These are phyloP conservation scores for Platerodrilus igneus DNA, from an alignment of 2,888 invertebrate genomes.

Conservation along the genomic window DNA sequence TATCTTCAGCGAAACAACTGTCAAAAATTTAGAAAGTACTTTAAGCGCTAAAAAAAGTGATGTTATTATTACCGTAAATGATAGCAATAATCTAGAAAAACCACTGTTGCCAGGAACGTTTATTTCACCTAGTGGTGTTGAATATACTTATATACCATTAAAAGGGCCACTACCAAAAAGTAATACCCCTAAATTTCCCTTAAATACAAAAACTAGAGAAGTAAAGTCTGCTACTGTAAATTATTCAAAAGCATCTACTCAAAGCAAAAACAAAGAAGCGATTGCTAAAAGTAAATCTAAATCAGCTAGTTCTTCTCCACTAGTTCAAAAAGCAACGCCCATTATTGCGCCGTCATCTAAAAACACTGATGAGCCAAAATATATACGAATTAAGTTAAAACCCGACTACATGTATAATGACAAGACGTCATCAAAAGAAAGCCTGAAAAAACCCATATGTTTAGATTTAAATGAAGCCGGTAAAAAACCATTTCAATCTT, in stretches of 20 bases:
- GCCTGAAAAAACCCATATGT: slow-evolving; percentile 56
- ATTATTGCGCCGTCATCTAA: slow-evolving; percentile 19
- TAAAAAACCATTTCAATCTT: slow-evolving; percentile 45
- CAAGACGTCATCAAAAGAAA: slow-evolving; percentile 39
- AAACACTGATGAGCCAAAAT: slow-evolving; percentile 46
- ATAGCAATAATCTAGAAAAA: slow-evolving; percentile 24
- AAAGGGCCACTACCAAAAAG: slow-evolving; percentile 46
- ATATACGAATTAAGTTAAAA: slow-evolving; percentile 66
- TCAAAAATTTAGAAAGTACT: no score
- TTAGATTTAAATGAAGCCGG: slow-evolving; percentile 51
- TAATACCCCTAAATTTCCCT: slow-evolving; percentile 8
- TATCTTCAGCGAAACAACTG: slow-evolving; percentile 34
- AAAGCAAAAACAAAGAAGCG: slow-evolving; percentile 18
- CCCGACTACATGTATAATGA: slow-evolving; percentile 69
- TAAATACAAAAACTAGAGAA: slow-evolving; percentile 24
- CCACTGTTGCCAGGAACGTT: slow-evolving; percentile 40
- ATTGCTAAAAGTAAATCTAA: slow-evolving; percentile 29
- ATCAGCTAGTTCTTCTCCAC: slow-evolving; percentile 25
- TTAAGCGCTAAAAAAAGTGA: slow-evolving; percentile 17
- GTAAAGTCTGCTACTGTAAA: slow-evolving; percentile 21
- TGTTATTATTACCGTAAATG: slow-evolving; percentile 40
- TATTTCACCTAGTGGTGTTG: slow-evolving; percentile 44
- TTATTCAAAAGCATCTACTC: slow-evolving; percentile 20
- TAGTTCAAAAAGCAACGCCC: slow-evolving; percentile 19
- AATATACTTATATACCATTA: slow-evolving; percentile 49